phyloP scores from a whole-genome alignment of 1,140 invertebrate species.

The Asbolus verrucosus region DNA sequence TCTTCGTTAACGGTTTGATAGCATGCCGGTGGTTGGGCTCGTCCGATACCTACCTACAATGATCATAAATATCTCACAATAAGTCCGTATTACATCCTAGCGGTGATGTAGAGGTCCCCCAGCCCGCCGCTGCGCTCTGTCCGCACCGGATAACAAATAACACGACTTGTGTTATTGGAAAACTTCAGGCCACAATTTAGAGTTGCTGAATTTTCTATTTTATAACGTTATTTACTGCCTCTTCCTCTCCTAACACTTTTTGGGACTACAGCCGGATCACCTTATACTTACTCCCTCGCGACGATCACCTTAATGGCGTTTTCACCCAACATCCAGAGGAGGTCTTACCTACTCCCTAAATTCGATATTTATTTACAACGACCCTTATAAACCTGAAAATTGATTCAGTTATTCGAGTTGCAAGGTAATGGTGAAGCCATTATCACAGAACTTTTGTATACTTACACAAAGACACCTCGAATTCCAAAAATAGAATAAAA shows the following conservation, averaged over 20 bases:
- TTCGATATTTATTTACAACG: constrained; percentile 35
- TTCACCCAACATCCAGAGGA: constrained; percentile 1
- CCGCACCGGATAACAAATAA: constrained; percentile 57
- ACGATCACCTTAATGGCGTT: constrained; percentile 29
- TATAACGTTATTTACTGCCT: constrained; percentile 18
- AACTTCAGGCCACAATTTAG: constrained; percentile 58
- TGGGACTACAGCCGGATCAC: not conserved
- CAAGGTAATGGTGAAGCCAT: not conserved
- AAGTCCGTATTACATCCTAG: constrained; percentile 54
- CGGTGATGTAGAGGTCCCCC: constrained; percentile 52
- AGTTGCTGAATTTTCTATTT: constrained; percentile 39
- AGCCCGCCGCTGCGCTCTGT: constrained; percentile 41
- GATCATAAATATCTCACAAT: constrained; percentile 57
- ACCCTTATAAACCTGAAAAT: constrained; percentile 10
- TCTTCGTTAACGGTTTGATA: constrained; percentile 31
- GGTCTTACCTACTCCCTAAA: constrained; percentile 5
- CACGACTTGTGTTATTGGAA: constrained; percentile 58
- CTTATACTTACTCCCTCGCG: not conserved
- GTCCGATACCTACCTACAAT: constrained; percentile 37
- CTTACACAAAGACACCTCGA: not conserved
- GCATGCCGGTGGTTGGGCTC: too few relatives aligned
- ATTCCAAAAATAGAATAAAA: not conserved
- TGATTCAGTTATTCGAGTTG: constrained; percentile 31
- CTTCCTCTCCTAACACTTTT: not conserved
- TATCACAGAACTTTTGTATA: not conserved